Evolutionary conservation across 1,140 invertebrate genomes (phyloP), one percentile per base, ranked within the genome.

Genomic region (Cotesia chilonis): DNA sequence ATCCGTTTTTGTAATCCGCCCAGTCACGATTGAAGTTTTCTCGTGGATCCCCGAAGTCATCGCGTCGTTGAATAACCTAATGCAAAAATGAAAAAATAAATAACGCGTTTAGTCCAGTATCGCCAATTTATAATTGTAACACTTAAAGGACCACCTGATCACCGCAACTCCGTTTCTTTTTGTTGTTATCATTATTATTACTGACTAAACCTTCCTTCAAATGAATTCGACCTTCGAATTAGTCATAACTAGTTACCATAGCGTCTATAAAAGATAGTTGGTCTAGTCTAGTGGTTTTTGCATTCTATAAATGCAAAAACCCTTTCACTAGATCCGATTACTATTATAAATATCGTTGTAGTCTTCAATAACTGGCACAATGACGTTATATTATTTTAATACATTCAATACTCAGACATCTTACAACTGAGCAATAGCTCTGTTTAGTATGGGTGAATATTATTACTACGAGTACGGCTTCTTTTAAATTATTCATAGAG

Each of bases 1-100:
- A 98, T 10, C 96, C 96, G 78, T 96, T 94, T 83, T 96, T 96
- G 83, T 98, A 98, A 80, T 97, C 95, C n/a, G 93, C 90, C 96
- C 96, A 98, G 79, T 96, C 95, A 10, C 95, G 88, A 82, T 96
- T 96, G 87, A 98, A 98, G 82, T 94, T 97, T 82, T 97, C 95
- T 9, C 94, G 90, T 0, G 93, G 92, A 6, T 96, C 91, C 0
- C 93, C 94, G 77, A 94, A 94, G 78, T 96, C 95, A 74, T 96
- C 95, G 59, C 95, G 88, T 57, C 95, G 87, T 89, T 96, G 94
- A 74, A 97, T 95, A 0, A 96, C 93, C 95, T 97, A 77, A 79
- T 35, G 51, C 20, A 65, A 41, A 52, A 38, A 20, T 67, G 4
- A 28, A 65, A 67, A 67, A 60, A 51, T 17, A 5, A 60, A 60